phyloP scores from a whole-genome alignment of 2,888 invertebrate species.

The Cinara cedri region DNA sequence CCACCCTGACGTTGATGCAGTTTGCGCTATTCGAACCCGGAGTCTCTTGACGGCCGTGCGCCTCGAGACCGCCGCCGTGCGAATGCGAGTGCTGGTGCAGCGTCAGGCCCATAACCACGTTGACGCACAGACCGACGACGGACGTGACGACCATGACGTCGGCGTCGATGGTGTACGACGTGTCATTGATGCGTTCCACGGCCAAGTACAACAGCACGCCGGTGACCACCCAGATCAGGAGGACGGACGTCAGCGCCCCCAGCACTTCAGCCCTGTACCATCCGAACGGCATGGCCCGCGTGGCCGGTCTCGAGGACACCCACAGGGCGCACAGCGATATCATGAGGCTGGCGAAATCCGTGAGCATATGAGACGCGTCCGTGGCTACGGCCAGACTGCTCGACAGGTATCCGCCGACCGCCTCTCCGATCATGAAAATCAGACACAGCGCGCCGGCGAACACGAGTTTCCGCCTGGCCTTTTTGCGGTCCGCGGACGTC shows the following conservation, averaged over 20 bases:
- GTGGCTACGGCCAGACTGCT: constrained; percentile 86
- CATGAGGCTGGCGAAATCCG: constrained; percentile 98
- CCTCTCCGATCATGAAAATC: constrained; percentile 91
- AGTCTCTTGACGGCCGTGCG: constrained; percentile 34
- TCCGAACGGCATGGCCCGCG: constrained; percentile 73
- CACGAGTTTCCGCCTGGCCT: constrained; percentile 84
- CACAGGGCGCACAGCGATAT: constrained; percentile 95
- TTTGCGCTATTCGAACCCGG: constrained; percentile 61
- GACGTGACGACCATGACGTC: constrained; percentile 92
- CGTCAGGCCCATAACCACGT: constrained; percentile 92
- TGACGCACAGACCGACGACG: constrained; percentile 88
- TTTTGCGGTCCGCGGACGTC: constrained; percentile 74
- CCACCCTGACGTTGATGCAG: constrained; percentile 93
- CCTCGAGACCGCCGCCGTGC: constrained; percentile 66
- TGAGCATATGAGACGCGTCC: constrained; percentile 96
- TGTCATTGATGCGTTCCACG: constrained; percentile 80
- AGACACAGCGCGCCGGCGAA: constrained; percentile 89
- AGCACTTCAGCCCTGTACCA: constrained; percentile 92
- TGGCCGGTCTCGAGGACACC: constrained; percentile 83
- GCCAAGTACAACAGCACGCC: constrained; percentile 94
- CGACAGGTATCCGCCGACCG: constrained; percentile 80
- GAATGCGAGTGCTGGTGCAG: constrained; percentile 86
- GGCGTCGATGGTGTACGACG: constrained; percentile 86
- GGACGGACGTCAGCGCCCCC: constrained; percentile 94
- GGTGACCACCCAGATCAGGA: constrained; percentile 97